A percentile compares a stretch with the other conserved stretches of the same genome.
Conservation (phyloP, 2,797 vertebrate genomes). For the Columba guinea region DNA sequence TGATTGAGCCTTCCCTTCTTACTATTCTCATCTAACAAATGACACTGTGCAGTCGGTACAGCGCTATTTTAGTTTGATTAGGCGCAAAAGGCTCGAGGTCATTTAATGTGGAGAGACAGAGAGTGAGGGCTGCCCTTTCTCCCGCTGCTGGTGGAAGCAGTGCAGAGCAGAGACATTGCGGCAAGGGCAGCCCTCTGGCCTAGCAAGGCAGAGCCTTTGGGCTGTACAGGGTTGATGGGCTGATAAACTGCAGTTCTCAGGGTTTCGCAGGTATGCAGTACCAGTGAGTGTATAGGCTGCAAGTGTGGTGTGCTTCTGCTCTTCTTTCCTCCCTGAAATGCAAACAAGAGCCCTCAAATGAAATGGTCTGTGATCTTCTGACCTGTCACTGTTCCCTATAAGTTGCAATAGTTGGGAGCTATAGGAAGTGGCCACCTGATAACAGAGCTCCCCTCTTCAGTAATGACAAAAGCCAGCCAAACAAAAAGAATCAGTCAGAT, state of each 20-base stretch:
- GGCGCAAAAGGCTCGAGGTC: not conserved
- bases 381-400: not conserved
- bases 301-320: not conserved
- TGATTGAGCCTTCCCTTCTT: not conserved
- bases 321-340: not conserved
- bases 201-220: not conserved
- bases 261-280: not conserved
- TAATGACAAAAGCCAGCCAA: not conserved
- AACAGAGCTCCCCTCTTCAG: not conserved
- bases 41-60: not conserved
- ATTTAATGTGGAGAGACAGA: not conserved
- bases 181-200: not conserved
- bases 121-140: not conserved
- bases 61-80: conserved; percentile 4
- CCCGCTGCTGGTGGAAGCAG: not conserved
- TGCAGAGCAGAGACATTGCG: not conserved
- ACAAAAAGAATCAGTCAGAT: not conserved
- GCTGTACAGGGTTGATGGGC: not conserved
- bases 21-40: not conserved
- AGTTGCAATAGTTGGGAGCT: not conserved
- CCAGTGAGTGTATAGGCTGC: not conserved
- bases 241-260: not conserved
- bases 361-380: not conserved
- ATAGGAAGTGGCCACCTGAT: not conserved
- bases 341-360: not conserved